Evolutionary conservation across 2,888 invertebrate genomes (phyloP).

Genomic region (Leptopilina drosophilae): DNA sequence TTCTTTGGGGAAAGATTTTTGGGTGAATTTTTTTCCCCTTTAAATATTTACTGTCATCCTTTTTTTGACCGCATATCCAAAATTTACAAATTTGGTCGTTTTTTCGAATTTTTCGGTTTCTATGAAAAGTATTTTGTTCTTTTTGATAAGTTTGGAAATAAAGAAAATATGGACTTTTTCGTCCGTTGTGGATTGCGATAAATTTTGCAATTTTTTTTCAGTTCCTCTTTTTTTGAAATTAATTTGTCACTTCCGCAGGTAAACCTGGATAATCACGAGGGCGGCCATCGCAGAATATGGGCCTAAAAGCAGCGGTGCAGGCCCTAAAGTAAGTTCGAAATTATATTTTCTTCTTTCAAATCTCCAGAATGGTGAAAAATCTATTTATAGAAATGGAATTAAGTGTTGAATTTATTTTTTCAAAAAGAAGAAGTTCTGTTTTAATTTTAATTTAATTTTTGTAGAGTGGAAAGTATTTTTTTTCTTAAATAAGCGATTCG

Average conservation of each 20-base stretch:
- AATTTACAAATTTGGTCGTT: slow-evolving; percentile 26
- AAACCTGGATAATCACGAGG: slow-evolving; percentile 46
- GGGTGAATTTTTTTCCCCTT: neutral
- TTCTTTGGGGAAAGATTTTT: neutral
- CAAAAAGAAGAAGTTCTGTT: neutral
- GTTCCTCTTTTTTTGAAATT: neutral
- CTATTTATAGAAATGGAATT: neutral
- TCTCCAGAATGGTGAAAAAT: neutral
- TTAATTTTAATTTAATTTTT: neutral
- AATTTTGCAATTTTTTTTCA: neutral
- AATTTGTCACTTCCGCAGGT: slow-evolving; percentile 15
- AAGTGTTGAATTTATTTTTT: neutral
- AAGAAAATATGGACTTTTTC: neutral
- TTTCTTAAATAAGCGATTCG: neutral
- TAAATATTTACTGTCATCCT: neutral
- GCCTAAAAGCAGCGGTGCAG: slow-evolving; percentile 86
- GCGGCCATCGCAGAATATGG: slow-evolving; percentile 79
- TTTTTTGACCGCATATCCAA: neutral
- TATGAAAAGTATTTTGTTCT: neutral
- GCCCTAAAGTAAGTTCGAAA: slow-evolving; percentile 82
- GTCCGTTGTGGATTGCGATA: neutral
- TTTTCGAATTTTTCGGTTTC: neutral
- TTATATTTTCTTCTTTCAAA: neutral
- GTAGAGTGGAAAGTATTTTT: no score
- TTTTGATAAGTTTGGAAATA: neutral